Percentiles rank a stretch among this genome's conserved stretches.
Evolutionary conservation across 1,140 invertebrate genomes (phyloP).

Genomic region (Apis mellifera): DNA sequence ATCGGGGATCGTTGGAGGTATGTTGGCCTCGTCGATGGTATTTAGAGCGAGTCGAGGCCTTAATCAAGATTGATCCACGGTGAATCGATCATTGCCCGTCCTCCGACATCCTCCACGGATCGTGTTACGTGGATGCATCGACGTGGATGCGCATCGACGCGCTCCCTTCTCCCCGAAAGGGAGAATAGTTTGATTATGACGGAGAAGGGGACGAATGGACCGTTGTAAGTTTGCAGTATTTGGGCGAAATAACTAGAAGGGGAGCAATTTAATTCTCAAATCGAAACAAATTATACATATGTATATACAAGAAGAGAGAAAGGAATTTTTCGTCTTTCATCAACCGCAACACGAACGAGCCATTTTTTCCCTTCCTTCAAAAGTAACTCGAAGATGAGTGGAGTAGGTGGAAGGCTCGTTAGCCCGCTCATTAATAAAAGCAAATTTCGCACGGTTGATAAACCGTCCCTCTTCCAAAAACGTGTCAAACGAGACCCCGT

Average conservation of each 20-base stretch:
- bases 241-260: too few species aligned
- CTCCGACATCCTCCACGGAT: background rate
- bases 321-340: too few species aligned
- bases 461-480: background rate
- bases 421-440: background rate
- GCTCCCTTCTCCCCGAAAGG: too few species aligned
- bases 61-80: slow-evolving; percentile 48
- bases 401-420: background rate
- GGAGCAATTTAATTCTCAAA: too few species aligned
- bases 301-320: too few species aligned
- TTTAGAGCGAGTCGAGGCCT: slow-evolving; percentile 40
- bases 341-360: too few species aligned
- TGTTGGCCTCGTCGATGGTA: background rate
- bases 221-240: background rate
- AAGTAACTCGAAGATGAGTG: too few species aligned
- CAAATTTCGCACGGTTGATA: background rate
- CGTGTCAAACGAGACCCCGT: background rate
- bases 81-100: slow-evolving; percentile 17
- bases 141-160: background rate
- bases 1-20: background rate
- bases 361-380: too few species aligned
- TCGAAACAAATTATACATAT: too few species aligned
- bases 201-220: background rate
- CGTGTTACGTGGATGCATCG: background rate
- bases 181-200: background rate